Evolutionary conservation across 1,140 invertebrate genomes (phyloP).

Genomic region (Meloidogyne exigua): DNA sequence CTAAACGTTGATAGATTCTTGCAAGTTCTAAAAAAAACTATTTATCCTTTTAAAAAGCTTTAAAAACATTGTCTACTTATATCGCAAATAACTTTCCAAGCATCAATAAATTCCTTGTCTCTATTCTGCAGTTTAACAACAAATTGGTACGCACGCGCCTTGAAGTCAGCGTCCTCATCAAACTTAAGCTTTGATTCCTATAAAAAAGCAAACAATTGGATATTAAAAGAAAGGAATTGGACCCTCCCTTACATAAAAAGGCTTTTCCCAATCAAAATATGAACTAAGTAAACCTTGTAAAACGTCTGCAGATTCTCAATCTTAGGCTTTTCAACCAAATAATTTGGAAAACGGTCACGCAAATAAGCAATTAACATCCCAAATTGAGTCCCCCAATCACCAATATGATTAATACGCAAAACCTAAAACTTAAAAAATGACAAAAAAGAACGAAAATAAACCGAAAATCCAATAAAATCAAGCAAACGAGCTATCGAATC

Average conservation of each 20-base stretch:
- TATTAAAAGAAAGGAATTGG: too few species aligned
- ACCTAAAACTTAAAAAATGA: constrained; percentile 67
- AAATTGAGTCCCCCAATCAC: constrained; percentile 99
- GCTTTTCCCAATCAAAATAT: background rate
- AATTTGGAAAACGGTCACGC: constrained; percentile 85
- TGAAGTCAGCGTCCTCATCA: constrained; percentile 86
- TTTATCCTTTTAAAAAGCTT: too few species aligned
- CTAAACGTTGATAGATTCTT: constrained; percentile 68
- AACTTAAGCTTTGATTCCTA: constrained; percentile 87
- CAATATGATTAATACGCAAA: constrained; percentile 87
- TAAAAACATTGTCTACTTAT: constrained; percentile 77
- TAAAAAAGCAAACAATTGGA: constrained; percentile 28
- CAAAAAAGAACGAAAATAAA: constrained; percentile 18
- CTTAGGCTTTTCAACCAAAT: constrained; percentile 77
- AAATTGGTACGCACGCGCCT: constrained; percentile 86
- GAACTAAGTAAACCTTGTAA: constrained; percentile 69
- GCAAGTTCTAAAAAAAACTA: constrained; percentile 75
- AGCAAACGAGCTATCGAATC: constrained; percentile 86
- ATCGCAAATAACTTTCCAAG: constrained; percentile 93
- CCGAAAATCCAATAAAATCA: constrained; percentile 86
- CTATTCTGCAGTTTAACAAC: constrained; percentile 88
- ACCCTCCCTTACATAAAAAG: too few species aligned
- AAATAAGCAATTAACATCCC: constrained; percentile 98
- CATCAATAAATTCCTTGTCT: constrained; percentile 80
- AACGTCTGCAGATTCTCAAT: constrained; percentile 87